Evolutionary conservation across 2,797 vertebrate species (phyloP).

Genomic region (Gorsachius magnificus): DNA sequence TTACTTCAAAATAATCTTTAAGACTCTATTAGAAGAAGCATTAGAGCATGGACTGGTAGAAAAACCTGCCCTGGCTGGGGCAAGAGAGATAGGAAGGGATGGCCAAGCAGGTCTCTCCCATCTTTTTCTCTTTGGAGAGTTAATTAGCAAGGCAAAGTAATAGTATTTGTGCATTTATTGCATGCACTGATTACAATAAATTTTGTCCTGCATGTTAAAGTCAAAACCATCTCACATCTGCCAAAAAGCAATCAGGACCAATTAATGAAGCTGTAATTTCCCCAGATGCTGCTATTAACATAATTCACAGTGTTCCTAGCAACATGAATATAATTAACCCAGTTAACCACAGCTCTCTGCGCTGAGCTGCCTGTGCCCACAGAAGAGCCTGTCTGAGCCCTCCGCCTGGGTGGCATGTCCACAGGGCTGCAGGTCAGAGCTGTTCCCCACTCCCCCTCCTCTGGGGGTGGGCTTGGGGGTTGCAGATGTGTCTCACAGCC

Average conservation of each 20-base stretch:
- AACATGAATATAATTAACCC: conserved; percentile 53
- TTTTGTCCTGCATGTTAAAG: conserved; percentile 41
- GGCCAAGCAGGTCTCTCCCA: background rate
- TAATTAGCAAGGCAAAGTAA: background rate
- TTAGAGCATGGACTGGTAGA: background rate
- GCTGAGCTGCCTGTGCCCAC: background rate
- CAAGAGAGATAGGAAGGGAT: background rate
- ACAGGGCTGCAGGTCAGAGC: background rate
- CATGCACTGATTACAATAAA: background rate
- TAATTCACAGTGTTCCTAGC: conserved; percentile 47
- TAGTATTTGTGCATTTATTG: background rate
- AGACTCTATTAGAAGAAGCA: background rate
- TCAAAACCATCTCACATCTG: conserved; percentile 37
- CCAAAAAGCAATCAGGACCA: conserved; percentile 62
- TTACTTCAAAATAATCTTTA: background rate
- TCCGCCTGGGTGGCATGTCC: background rate
- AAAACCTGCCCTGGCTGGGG: background rate
- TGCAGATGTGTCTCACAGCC: accelerated
- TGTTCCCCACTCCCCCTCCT: accelerated
- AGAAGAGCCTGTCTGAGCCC: background rate
- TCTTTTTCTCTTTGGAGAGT: background rate
- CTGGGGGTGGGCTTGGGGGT: accelerated
- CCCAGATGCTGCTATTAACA: conserved; percentile 60
- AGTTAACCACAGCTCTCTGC: background rate
- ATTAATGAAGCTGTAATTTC: conserved; percentile 69